phyloP scores from a whole-genome alignment of 1,140 invertebrate species.

The Pseudomyrmex sp. region DNA sequence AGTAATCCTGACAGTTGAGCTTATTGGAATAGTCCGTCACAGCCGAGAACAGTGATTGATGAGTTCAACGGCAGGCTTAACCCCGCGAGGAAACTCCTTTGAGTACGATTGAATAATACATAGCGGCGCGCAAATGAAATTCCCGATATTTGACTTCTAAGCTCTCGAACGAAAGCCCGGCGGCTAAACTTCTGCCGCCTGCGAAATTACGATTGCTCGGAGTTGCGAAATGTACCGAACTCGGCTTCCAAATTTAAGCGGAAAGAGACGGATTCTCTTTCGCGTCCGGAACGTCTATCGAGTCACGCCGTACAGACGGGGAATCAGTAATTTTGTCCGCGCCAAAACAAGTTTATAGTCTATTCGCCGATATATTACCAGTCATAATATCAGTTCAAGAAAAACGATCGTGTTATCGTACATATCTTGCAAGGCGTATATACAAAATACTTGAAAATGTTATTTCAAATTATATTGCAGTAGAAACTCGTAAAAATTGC shows the following conservation, averaged over 20 bases:
- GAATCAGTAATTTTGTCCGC: slow-evolving; percentile 24
- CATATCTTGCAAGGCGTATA: not conserved
- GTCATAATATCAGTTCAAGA: slow-evolving; percentile 18
- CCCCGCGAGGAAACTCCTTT: slow-evolving; percentile 48
- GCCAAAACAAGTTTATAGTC: slow-evolving; percentile 8
- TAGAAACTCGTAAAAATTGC: slow-evolving; percentile 1
- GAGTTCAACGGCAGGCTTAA: slow-evolving; percentile 54
- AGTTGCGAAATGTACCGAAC: slow-evolving; percentile 49
- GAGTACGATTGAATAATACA: slow-evolving; percentile 59
- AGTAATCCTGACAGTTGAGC: slow-evolving; percentile 48
- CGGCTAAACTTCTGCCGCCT: slow-evolving; percentile 35
- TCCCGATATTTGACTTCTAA: slow-evolving; percentile 66
- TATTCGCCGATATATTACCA: slow-evolving; percentile 21
- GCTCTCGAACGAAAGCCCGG: slow-evolving; percentile 33
- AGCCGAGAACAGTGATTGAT: slow-evolving; percentile 60
- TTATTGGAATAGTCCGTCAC: slow-evolving; percentile 59
- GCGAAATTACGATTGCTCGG: slow-evolving; percentile 64
- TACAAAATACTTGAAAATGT: not conserved
- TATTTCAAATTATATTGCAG: not conserved
- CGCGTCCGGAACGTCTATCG: slow-evolving; percentile 37
- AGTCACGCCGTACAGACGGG: not conserved
- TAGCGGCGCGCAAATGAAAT: slow-evolving; percentile 63
- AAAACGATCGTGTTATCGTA: too few species aligned
- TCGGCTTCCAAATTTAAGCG: slow-evolving; percentile 49
- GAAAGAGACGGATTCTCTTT: slow-evolving; percentile 37